These are phyloP conservation scores for Alethe diademata DNA, from an alignment of 2,113 vertebrate species.

Conservation along the genomic window DNA sequence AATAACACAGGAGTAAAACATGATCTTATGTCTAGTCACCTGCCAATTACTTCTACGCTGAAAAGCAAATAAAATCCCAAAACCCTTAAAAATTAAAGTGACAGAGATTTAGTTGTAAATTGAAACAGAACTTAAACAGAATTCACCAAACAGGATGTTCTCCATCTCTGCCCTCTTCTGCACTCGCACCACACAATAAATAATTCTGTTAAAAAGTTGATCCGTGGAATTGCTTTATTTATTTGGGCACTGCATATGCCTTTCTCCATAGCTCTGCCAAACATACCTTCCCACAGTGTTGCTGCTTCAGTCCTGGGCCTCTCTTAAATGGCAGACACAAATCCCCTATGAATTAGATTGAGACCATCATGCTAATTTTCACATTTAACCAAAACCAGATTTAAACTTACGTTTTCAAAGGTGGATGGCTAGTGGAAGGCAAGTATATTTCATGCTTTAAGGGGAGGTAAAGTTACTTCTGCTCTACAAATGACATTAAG, in stretches of 20 bases:
- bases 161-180: slow-evolving; percentile 2
- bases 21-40: slow-evolving; percentile 43
- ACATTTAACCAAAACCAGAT: slow-evolving; percentile 65
- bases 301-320: background rate
- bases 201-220: slow-evolving; percentile 4
- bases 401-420: slow-evolving; percentile 20
- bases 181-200: background rate
- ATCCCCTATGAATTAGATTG: background rate
- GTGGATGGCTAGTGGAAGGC: slow-evolving; percentile 37
- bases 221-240: slow-evolving; percentile 15
- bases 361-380: slow-evolving; percentile 34
- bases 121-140: slow-evolving; percentile 20
- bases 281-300: slow-evolving; percentile 19
- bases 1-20: slow-evolving; percentile 30
- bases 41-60: slow-evolving; percentile 17
- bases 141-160: background rate
- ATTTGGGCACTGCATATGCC: background rate
- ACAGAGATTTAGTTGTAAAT: slow-evolving; percentile 13
- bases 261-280: slow-evolving; percentile 17
- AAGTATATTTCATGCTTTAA: slow-evolving; percentile 41
- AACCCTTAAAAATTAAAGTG: slow-evolving; percentile 22
- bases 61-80: slow-evolving; percentile 17
- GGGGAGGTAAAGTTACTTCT: slow-evolving; percentile 26
- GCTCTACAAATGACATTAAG: slow-evolving; percentile 39
- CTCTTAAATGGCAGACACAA: slow-evolving; percentile 19